Base-by-base conservation (phyloP, 2,797 vertebrate species). In the Hydrolagus colliei region DNA sequence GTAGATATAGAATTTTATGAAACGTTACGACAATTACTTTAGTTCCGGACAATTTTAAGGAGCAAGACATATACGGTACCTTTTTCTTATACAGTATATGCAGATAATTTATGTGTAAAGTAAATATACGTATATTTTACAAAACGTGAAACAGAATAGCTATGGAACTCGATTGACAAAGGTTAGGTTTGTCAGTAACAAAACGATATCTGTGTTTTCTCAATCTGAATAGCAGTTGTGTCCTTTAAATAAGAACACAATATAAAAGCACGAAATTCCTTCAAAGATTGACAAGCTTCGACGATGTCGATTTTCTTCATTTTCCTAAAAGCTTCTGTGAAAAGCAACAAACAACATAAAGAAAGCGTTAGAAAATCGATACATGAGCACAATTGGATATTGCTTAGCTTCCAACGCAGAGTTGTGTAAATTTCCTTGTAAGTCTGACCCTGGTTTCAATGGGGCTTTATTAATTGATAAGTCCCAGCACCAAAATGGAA, bases 371-470 rank as follows among this genome's bases (percentile, higher is more conserved):
- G n/a, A 35, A 73, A 86, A 86, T 86, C 85, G 85, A 86, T 86
- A 73, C 73, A n/a, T 32, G 61, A 73, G 73, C 72, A 73, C 73
- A 61, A 86, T 86, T 86, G 85, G 85, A 86, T 86, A 72, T 86
- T 86, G 79, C 79, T 84, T 35, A 82, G 63, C 27, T 18, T 80
- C 78, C 62, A 80, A 32, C 65, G 22, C 62, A 67, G 67, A 68
- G 79, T 68, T 68, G 79, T 84, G 79, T 84, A 84, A 84, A 84
- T 84, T 68, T 84, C 79, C 68, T 84, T 84, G 79, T 32, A 61
- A 84, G 79, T 35, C 65, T 84, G 79, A 84, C 79, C 79, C 79
- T 68, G 63, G 32, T 67, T 84, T 84, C 79, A 84, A 84, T 84
- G 79, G 41, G 27, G 65, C 63, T 71, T 68, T 84, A 84, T 84